Conservation (phyloP, 2,797 vertebrate genomes). For the Tinamus major region DNA sequence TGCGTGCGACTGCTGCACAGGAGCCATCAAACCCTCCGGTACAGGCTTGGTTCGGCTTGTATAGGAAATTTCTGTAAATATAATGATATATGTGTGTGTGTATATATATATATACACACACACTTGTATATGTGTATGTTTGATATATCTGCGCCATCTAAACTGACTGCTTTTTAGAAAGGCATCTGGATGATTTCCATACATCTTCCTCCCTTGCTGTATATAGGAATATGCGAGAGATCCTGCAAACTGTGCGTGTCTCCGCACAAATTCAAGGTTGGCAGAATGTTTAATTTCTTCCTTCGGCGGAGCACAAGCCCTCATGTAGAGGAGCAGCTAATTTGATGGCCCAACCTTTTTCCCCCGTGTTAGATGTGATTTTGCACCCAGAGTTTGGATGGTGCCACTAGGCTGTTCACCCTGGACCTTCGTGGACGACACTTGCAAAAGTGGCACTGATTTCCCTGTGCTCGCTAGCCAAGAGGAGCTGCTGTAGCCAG, state of each 20-base stretch:
- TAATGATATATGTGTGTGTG: neutral
- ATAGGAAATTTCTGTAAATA: neutral
- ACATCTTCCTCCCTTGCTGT: neutral
- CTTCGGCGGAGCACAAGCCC: neutral
- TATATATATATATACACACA: no score
- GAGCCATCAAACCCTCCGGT: neutral
- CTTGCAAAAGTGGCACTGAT: fast-evolving
- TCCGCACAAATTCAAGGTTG: neutral
- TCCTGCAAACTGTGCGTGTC: neutral
- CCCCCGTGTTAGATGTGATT: neutral
- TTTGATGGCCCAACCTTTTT: neutral
- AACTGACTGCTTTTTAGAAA: neutral
- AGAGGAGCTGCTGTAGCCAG: neutral
- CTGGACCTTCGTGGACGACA: fast-evolving
- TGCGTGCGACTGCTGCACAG: neutral
- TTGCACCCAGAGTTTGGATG: neutral
- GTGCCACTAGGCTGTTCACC: fast-evolving
- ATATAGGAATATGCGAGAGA: fast-evolving
- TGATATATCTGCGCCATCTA: neutral
- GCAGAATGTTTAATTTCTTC: fast-evolving
- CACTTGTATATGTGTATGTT: neutral
- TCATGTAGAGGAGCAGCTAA: fast-evolving
- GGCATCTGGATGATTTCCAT: neutral
- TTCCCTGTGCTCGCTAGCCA: neutral
- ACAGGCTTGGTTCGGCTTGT: neutral